These are phyloP conservation scores for Coregonus clupeaformis DNA, from an alignment of 2,113 vertebrate species.

Conservation along the genomic window DNA sequence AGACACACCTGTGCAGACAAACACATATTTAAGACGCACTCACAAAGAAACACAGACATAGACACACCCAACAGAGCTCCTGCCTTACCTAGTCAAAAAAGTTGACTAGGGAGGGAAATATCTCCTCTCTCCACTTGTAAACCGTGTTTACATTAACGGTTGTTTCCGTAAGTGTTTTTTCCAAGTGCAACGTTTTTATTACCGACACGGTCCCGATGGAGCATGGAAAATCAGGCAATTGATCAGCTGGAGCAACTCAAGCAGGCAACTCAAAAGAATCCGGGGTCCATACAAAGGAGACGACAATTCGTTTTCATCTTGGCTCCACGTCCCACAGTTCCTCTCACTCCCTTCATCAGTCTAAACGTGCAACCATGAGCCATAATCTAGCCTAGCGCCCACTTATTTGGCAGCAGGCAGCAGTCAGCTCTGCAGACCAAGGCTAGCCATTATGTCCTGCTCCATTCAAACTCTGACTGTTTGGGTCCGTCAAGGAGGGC, in stretches of 20 bases:
- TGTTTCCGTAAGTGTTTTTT: too few relatives aligned
- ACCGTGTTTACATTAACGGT: too few relatives aligned
- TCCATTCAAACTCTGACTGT: slow-evolving; percentile 30
- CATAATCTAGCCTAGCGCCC: slow-evolving; percentile 41
- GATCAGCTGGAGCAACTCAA: slow-evolving; percentile 27
- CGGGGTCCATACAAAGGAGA: slow-evolving; percentile 33
- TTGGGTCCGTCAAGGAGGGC: slow-evolving; percentile 26
- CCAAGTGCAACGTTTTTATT: slow-evolving; percentile 20
- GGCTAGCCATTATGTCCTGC: slow-evolving; percentile 19
- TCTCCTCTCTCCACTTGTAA: not conserved
- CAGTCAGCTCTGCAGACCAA: slow-evolving; percentile 18
- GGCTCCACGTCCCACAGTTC: slow-evolving; percentile 7
- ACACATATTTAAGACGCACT: slow-evolving; percentile 30
- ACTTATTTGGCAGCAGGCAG: slow-evolving; percentile 37
- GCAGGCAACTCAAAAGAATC: slow-evolving; percentile 38
- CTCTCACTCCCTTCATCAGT: slow-evolving; percentile 34
- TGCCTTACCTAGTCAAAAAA: slow-evolving; percentile 73
- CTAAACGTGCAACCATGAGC: slow-evolving; percentile 30
- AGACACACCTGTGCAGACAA: slow-evolving; percentile 38
- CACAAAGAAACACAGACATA: slow-evolving; percentile 47
- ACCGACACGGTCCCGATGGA: slow-evolving; percentile 32
- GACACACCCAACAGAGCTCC: slow-evolving; percentile 66
- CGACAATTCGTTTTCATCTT: slow-evolving; percentile 25
- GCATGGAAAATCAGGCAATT: slow-evolving; percentile 46
- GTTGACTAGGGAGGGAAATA: slow-evolving; percentile 50